phyloP scores from a whole-genome alignment of 64 coral and sea anemone species.

The Acropora tenuis region DNA sequence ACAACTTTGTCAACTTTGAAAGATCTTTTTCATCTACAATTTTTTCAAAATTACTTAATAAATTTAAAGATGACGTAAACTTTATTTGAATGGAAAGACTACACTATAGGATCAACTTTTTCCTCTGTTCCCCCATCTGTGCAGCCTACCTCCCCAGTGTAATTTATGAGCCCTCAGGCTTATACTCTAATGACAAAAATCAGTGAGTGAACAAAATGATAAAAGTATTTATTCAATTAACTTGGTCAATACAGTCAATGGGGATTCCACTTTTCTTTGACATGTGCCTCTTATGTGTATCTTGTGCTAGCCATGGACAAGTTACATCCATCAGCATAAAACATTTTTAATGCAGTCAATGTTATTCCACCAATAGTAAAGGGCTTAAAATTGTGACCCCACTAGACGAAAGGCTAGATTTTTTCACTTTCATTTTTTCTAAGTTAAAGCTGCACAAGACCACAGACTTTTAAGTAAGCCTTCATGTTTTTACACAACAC shows the following conservation, averaged over 20 bases:
- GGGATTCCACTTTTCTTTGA: not conserved
- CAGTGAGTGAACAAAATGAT: not conserved
- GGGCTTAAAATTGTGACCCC: not conserved
- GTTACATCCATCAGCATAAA: not conserved
- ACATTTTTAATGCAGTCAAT: not conserved
- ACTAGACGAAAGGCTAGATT: not conserved
- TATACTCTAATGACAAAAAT: not conserved
- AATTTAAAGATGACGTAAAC: too few relatives aligned
- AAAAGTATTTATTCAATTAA: not conserved
- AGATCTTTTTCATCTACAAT: too few relatives aligned
- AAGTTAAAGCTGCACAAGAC: not conserved
- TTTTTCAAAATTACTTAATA: too few relatives aligned
- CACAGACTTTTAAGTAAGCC: too few relatives aligned
- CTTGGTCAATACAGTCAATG: not conserved
- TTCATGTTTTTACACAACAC: too few relatives aligned
- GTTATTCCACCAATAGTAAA: not conserved
- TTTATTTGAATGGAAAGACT: not conserved
- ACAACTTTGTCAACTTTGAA: too few relatives aligned
- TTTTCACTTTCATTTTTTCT: not conserved
- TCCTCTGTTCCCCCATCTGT: not conserved
- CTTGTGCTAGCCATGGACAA: not conserved
- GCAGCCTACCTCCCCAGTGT: not conserved
- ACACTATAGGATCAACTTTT: not conserved
- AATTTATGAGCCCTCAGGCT: not conserved
- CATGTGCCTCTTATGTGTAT: not conserved